Base-by-base conservation (phyloP, 2,113 vertebrate genomes). In the Dicrurus megarhynchus region DNA sequence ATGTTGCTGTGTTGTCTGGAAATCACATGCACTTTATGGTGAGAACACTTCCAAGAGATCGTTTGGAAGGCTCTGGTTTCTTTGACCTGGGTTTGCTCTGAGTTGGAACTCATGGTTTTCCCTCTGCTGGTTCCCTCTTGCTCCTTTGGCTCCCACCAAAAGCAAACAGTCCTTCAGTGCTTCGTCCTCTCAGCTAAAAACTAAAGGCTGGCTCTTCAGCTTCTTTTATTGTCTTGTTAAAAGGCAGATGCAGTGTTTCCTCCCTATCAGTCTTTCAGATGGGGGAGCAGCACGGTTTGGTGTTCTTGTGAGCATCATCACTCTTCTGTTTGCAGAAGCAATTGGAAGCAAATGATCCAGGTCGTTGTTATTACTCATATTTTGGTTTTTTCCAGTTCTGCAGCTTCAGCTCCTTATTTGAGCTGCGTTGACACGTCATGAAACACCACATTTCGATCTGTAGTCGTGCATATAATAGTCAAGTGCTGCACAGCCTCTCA, bases 331-430 rank as follows among this genome's bases (percentile, higher is more conserved):
- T 95, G 46, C 86, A 96, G 80, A 95, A 97, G 82, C 78, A 95
- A 96, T 94, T 95, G 95, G 84, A 84, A 89, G 81, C 76, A 96
- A 96, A 87, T 96, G 90, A 96, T 77, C 93, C 89, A 57, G 77
- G 89, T 78, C 18, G 57, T 94, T 23, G 41, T 96, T 96, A 91
- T 97, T 97, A 79, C 65, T 95, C 73, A 71, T 90, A 60, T 91
- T 90, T 86, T 85, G 47, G 27, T 80, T 84, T 91, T 95, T 95
- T 96, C 88, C 71, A 81, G 77, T 95, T 91, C 86, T 78, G 70
- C 10, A 42, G 42, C 79, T 95, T 95, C 92, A 96, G 74, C 73
- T 96, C 65, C 68, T 86, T 94, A 55, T 87, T 92, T 92, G 89
- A 97, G 87, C 94, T 91, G 50, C 3, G 1, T 19, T 83, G 73